A percentile compares a stretch with the other conserved stretches of the same genome.
Evolutionary conservation across 2,888 invertebrate genomes (phyloP).

Genomic region (Xestia ashworthii): DNA sequence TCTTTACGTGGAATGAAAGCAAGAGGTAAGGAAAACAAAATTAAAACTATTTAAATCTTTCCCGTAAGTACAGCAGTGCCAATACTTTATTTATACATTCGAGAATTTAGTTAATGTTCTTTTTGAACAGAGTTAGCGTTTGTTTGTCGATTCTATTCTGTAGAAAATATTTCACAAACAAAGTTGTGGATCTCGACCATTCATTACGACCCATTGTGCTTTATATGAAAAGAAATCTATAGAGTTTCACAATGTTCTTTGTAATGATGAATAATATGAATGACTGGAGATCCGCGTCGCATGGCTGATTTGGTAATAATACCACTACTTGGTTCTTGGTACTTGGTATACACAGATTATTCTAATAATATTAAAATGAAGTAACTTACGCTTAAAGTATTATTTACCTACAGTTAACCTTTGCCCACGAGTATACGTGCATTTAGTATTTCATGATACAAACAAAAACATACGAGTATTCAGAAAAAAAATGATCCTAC

Average conservation of each 20-base stretch:
- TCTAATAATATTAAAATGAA: neutral
- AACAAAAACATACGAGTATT: neutral
- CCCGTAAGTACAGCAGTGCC: too few species aligned
- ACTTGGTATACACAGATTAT: neutral
- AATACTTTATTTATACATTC: neutral
- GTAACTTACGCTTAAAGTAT: neutral
- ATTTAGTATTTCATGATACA: neutral
- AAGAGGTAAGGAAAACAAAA: too few species aligned
- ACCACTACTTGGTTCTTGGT: neutral
- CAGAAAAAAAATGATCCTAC: neutral
- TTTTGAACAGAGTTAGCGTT: neutral
- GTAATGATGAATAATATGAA: constrained; percentile 11
- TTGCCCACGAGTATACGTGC: neutral
- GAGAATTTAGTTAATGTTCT: too few species aligned
- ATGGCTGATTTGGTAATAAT: neutral
- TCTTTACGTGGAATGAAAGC: too few species aligned
- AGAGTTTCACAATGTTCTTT: constrained; percentile 39
- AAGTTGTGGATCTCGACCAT: constrained; percentile 28
- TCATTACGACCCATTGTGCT: constrained; percentile 46
- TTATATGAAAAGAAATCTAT: constrained; percentile 33
- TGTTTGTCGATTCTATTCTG: constrained; percentile 11
- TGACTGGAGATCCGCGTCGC: constrained; percentile 30
- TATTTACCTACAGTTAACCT: neutral
- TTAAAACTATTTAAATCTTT: too few species aligned
- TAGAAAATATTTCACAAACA: constrained; percentile 26